These are phyloP conservation scores for Nomada goodeniana DNA, from an alignment of 2,888 invertebrate species.

Conservation along the genomic window DNA sequence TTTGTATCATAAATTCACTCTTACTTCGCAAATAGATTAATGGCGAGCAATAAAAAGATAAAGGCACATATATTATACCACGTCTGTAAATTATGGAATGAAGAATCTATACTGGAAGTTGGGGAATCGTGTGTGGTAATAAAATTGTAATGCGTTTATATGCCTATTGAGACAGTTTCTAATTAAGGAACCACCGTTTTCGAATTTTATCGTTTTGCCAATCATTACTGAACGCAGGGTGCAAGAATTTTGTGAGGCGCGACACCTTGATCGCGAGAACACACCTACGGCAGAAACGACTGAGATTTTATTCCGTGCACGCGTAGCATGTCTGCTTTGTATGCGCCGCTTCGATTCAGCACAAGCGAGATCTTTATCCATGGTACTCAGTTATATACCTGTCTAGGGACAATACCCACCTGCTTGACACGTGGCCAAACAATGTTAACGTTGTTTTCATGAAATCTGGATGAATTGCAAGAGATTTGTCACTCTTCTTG, in stretches of 20 bases:
- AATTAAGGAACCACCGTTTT: not conserved
- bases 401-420: conserved; percentile 58
- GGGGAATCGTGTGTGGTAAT: not conserved
- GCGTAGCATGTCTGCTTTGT: conserved; percentile 54
- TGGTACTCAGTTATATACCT: conserved; percentile 34
- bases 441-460: not conserved
- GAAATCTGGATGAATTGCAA: not conserved
- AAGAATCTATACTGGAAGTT: too few species aligned
- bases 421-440: conserved; percentile 41
- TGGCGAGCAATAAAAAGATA: not conserved
- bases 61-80: too few species aligned
- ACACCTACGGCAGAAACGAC: conserved; percentile 46
- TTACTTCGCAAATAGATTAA: not conserved
- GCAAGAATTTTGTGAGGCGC: conserved; percentile 51
- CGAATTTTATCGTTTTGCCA: not conserved
- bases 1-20: too few species aligned
- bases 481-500: not conserved
- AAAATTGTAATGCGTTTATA: too few species aligned
- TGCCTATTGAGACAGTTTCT: too few species aligned
- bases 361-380: conserved; percentile 55
- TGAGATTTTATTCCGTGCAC: conserved; percentile 60
- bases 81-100: too few species aligned
- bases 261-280: conserved; percentile 43
- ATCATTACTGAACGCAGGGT: conserved; percentile 24
- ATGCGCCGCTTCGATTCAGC: conserved; percentile 36